A percentile compares a stretch with the other conserved stretches of the same genome.
These are phyloP conservation scores for Goniozus legneri DNA, from an alignment of 1,140 invertebrate species.

Conservation along the genomic window DNA sequence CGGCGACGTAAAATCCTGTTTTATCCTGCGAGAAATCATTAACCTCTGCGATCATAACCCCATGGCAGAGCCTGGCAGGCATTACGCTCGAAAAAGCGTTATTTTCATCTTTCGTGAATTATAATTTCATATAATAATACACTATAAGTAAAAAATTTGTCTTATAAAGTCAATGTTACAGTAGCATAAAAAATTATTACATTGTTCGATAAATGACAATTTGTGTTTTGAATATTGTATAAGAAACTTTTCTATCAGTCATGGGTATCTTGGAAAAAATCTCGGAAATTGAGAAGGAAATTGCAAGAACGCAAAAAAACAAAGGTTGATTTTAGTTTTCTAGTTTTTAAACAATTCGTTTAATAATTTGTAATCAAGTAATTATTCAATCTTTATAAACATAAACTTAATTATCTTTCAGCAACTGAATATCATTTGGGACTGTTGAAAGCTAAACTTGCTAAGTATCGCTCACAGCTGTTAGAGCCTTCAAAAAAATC, in stretches of 20 bases:
- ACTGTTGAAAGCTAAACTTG: conserved; percentile 95
- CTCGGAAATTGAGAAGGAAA: conserved; percentile 97
- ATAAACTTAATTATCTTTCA: conserved; percentile 51
- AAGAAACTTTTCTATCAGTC: conserved; percentile 12
- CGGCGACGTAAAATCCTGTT: too few species aligned
- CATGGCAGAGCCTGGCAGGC: too few species aligned
- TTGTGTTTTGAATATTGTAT: too few species aligned
- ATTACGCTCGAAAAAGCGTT: too few species aligned
- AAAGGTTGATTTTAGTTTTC: conserved; percentile 70
- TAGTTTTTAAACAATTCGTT: neutral
- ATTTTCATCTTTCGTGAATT: too few species aligned
- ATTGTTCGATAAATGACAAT: too few species aligned
- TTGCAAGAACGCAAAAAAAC: conserved; percentile 97
- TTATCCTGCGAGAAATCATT: too few species aligned
- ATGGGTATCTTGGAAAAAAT: conserved; percentile 99
- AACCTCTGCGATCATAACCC: too few species aligned
- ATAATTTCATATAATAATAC: too few species aligned
- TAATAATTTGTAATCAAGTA: neutral
- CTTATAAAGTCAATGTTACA: too few species aligned
- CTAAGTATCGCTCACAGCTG: conserved; percentile 94
- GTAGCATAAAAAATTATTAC: too few species aligned
- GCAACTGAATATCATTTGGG: conserved; percentile 99
- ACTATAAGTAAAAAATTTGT: too few species aligned
- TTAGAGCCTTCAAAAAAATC: conserved; percentile 93
- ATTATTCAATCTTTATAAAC: neutral